phyloP scores from a whole-genome alignment of 2,888 invertebrate species.

The Dryomyza anilis region DNA sequence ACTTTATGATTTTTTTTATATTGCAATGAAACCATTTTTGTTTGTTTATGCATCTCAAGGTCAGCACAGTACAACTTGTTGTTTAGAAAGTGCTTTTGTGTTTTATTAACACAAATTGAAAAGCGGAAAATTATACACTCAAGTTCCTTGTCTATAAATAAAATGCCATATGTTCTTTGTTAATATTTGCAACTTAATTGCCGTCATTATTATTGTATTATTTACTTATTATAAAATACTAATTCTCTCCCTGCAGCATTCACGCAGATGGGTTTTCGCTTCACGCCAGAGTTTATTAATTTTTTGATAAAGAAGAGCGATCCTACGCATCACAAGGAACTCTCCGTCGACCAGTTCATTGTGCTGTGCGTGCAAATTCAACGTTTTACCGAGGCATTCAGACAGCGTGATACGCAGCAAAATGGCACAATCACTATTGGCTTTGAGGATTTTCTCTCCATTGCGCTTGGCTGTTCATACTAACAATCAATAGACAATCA shows the following conservation, averaged over 20 bases:
- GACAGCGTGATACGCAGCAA: constrained; percentile 76
- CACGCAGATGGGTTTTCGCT: constrained; percentile 86
- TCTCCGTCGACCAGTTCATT: constrained; percentile 87
- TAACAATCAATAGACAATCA: neutral
- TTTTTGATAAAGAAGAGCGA: constrained; percentile 76
- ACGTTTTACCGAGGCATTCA: constrained; percentile 86
- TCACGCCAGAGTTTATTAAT: constrained; percentile 77
- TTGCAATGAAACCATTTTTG: neutral
- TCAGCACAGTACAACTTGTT: neutral
- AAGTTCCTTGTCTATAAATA: neutral
- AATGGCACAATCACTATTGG: constrained; percentile 82
- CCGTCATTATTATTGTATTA: neutral
- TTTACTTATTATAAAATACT: neutral
- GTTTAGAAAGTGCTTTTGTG: too few relatives aligned
- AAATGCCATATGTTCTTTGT: neutral
- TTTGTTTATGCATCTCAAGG: neutral
- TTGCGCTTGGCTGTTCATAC: constrained; percentile 76
- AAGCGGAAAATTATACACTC: too few relatives aligned
- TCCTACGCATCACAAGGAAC: constrained; percentile 66
- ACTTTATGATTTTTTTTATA: too few relatives aligned
- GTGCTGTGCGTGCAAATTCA: constrained; percentile 88
- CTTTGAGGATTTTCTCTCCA: constrained; percentile 89
- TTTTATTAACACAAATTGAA: too few relatives aligned
- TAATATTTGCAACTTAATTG: neutral
- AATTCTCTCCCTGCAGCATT: constrained; percentile 66